Conservation (phyloP, 2,888 invertebrate species). For the Metellina segmentata region DNA sequence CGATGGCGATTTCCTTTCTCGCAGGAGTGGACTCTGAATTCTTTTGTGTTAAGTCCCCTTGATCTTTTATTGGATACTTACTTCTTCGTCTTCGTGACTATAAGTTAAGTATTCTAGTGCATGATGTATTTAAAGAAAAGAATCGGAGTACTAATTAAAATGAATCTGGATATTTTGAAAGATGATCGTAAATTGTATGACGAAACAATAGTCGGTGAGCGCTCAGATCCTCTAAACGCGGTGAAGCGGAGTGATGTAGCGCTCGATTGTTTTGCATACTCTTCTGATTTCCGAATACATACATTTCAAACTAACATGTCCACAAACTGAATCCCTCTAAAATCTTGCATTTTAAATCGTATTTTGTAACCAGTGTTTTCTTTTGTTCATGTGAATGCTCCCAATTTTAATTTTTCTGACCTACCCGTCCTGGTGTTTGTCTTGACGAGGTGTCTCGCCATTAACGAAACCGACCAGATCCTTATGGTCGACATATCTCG, state of each 20-base stretch:
- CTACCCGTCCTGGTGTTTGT: no score
- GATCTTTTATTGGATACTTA: constrained; percentile 1
- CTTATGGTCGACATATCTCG: no score
- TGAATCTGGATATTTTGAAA: constrained; percentile 61
- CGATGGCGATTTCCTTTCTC: constrained; percentile 3
- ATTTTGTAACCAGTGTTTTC: no score
- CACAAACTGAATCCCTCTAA: no score
- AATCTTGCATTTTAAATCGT: no score
- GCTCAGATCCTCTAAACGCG: constrained; percentile 52
- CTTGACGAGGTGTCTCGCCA: no score
- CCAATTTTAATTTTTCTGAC: no score
- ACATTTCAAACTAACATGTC: no score
- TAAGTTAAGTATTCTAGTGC: background rate
- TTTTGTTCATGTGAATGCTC: no score
- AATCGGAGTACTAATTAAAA: constrained; percentile 65
- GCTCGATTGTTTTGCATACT: constrained; percentile 35
- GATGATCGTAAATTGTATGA: constrained; percentile 52
- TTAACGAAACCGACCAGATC: no score
- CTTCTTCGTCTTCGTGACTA: constrained; percentile 3
- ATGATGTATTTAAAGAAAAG: constrained; percentile 36
- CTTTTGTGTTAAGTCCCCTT: background rate
- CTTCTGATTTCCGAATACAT: no score
- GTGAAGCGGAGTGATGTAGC: constrained; percentile 60
- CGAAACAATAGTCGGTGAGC: constrained; percentile 51
- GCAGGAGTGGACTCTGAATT: background rate